Evolutionary conservation across 2,113 vertebrate species (phyloP), one percentile per base, ranked within the genome.

Genomic region (Trematomus loennbergii): DNA sequence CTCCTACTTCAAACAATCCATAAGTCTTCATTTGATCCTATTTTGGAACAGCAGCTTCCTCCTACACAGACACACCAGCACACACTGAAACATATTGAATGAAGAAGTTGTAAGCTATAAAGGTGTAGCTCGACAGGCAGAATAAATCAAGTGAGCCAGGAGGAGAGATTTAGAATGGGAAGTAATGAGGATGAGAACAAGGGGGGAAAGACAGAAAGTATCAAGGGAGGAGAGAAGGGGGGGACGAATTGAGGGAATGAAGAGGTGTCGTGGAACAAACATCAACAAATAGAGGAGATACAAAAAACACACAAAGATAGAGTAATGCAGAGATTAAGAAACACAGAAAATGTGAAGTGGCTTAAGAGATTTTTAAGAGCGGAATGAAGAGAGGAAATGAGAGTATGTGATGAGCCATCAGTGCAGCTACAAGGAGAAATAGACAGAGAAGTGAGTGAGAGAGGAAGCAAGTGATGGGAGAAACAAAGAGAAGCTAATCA

Each of bases 401-500:
- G 63, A 60, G 52, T 86, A 76, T 62, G 58, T 64, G 80, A 86
- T 83, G 79, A 80, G 77, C 77, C 78, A 82, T 89, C 83, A 82
- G 74, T 60, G 52, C 69, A 17, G 53, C 59, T 77, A 64, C 36
- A 78, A 73, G 57, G 58, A 72, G 36, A 76, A 58, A 80, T 60
- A 9, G 25, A 73, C 75, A 75, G 59, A 49, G 50, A 65, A 75
- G 68, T 6, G 58, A 72, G 72, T 20, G 58, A 83, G 79, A 68
- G 71, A 74, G 78, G 84, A 86, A 89, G 72, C 65, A 0, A 90
- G 52, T 78, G 79, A 86, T 87, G 70, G 66, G 59, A 82, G 78
- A 89, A 91, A 89, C 82, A 87, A 88, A 83, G 67, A 83, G 59
- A 91, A 63, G 55, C 84, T 74, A 90, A 92, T 93, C 90, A 89